These are phyloP conservation scores for Allophyes oxyacanthae DNA, from an alignment of 2,888 invertebrate species.

Conservation along the genomic window DNA sequence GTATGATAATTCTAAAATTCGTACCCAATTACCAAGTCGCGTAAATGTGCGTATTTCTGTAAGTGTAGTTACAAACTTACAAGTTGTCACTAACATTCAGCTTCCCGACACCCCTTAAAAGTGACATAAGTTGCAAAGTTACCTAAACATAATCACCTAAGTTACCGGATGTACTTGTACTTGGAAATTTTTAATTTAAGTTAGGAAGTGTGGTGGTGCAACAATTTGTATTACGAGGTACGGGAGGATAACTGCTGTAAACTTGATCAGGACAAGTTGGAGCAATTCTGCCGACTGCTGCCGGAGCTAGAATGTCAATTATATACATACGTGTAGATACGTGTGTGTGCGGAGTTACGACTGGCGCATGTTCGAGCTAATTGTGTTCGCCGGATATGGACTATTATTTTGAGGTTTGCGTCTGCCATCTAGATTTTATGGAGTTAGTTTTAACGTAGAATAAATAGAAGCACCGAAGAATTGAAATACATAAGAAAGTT, in stretches of 20 bases:
- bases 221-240: conserved; percentile 16
- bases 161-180: conserved; percentile 22
- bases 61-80: conserved; percentile 14
- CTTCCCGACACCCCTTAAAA: conserved; percentile 14
- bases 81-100: conserved; percentile 11
- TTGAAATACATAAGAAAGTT: too few species aligned
- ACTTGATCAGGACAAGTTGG: conserved; percentile 27
- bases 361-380: conserved; percentile 7
- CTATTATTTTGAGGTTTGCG: conserved; percentile 1
- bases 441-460: not conserved
- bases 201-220: conserved; percentile 17
- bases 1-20: conserved; percentile 8
- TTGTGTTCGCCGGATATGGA: conserved; percentile 5
- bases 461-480: too few species aligned
- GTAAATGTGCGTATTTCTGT: conserved; percentile 7
- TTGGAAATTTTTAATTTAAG: conserved; percentile 39
- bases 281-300: conserved; percentile 3
- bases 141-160: conserved; percentile 38
- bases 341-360: not conserved
- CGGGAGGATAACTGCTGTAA: conserved; percentile 14
- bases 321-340: not conserved
- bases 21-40: conserved; percentile 9
- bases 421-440: conserved; percentile 1
- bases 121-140: conserved; percentile 35
- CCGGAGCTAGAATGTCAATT: conserved; percentile 9